phyloP scores from a whole-genome alignment of 1,140 invertebrate genomes.

The Scaptomyza pallida region DNA sequence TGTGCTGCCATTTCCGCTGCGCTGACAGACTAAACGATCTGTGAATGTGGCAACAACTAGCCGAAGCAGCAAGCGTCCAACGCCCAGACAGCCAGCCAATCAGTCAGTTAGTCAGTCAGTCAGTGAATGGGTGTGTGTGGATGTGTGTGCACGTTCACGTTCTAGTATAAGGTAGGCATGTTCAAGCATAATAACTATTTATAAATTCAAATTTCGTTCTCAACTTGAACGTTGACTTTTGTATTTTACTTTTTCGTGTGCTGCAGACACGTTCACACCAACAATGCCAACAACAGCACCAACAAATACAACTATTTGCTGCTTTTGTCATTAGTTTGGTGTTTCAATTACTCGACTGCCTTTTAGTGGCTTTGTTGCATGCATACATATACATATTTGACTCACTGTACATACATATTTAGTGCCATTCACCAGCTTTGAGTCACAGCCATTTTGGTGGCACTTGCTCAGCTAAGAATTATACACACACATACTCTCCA shows the following conservation, averaged over 20 bases:
- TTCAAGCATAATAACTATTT: constrained; percentile 34
- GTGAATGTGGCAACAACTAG: constrained; percentile 16
- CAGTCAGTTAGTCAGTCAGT: not conserved
- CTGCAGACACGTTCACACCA: constrained; percentile 41
- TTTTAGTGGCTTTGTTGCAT: too few relatives aligned
- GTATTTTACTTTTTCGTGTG: constrained; percentile 17
- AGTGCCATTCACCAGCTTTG: constrained; percentile 41
- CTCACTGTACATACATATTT: constrained; percentile 4
- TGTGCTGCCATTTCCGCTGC: constrained; percentile 43
- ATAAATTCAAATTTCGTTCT: constrained; percentile 54
- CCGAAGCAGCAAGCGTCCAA: constrained; percentile 11
- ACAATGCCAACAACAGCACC: constrained; percentile 11
- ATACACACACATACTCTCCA: not conserved
- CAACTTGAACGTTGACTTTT: too few relatives aligned
- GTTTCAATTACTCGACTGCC: too few relatives aligned
- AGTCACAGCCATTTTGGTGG: constrained; percentile 29
- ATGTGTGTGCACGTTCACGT: constrained; percentile 17
- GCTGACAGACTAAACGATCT: constrained; percentile 38
- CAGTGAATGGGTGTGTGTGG: not conserved
- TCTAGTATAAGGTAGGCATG: constrained; percentile 19
- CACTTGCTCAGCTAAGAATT: not conserved
- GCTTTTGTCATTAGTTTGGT: too few relatives aligned
- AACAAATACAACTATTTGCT: constrained; percentile 8
- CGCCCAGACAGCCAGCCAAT: constrained; percentile 1
- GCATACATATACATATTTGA: constrained; percentile 2